These are phyloP conservation scores for Anniella stebbinsi DNA, from an alignment of 2,797 vertebrate genomes.

Conservation along the genomic window DNA sequence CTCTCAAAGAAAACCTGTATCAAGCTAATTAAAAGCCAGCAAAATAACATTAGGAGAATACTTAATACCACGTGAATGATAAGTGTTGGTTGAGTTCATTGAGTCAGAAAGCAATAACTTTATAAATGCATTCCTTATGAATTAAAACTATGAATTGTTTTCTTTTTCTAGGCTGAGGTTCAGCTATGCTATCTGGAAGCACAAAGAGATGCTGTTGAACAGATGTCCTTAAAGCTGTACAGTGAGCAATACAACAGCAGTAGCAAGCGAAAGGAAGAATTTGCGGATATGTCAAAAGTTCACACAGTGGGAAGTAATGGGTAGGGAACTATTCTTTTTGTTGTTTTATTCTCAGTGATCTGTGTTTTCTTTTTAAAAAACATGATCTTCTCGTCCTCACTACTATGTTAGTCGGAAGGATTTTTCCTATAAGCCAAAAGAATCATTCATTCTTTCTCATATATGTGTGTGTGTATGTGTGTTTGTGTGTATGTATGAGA, in stretches of 20 bases:
- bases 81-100: constrained; percentile 48
- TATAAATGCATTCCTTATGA: constrained; percentile 69
- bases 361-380: constrained; percentile 57
- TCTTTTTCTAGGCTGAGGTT: constrained; percentile 84
- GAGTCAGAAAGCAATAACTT: constrained; percentile 58
- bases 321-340: constrained; percentile 82
- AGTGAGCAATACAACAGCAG: constrained; percentile 84
- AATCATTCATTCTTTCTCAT: constrained; percentile 3
- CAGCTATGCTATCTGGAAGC: constrained; percentile 86
- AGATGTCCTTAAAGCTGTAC: constrained; percentile 91
- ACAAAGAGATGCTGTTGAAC: constrained; percentile 90
- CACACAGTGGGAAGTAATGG: constrained; percentile 86
- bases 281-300: constrained; percentile 86
- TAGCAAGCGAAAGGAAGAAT: constrained; percentile 84
- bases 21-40: background rate
- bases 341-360: constrained; percentile 80
- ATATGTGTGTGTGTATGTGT: no score
- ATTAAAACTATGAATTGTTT: constrained; percentile 67
- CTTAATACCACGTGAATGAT: background rate
- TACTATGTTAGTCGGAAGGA: constrained; percentile 46
- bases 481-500: background rate
- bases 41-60: background rate
- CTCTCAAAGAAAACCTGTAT: background rate
- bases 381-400: constrained; percentile 48
- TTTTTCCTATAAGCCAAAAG: constrained; percentile 56